phyloP scores from a whole-genome alignment of 1,140 invertebrate genomes.

The Diorhabda carinulata region DNA sequence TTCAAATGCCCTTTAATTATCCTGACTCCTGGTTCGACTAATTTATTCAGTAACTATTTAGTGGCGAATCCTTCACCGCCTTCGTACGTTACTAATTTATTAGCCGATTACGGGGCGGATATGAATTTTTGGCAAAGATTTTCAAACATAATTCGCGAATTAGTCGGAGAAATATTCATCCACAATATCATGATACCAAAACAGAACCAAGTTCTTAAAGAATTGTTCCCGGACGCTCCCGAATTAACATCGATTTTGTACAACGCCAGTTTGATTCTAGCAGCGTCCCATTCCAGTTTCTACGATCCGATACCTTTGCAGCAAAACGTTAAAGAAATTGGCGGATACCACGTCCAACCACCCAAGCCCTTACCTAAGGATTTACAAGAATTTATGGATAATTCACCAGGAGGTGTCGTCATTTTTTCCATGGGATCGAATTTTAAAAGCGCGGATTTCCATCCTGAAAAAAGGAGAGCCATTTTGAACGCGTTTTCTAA shows the following conservation, averaged over 20 bases:
- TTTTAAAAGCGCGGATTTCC: constrained; percentile 49
- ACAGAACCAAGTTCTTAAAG: constrained; percentile 24
- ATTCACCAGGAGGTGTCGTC: constrained; percentile 58
- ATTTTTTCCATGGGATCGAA: constrained; percentile 66
- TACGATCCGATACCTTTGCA: constrained; percentile 34
- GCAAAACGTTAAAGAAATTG: constrained; percentile 29
- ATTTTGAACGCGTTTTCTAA: constrained; percentile 53
- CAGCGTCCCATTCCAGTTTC: constrained; percentile 39
- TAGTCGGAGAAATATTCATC: constrained; percentile 12
- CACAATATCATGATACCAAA: constrained; percentile 14
- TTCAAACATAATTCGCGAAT: not conserved
- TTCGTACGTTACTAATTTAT: constrained; percentile 36
- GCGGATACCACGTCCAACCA: constrained; percentile 31
- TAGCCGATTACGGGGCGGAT: constrained; percentile 19
- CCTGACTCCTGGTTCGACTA: constrained; percentile 42
- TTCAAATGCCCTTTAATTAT: constrained; percentile 47
- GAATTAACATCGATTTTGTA: constrained; percentile 8
- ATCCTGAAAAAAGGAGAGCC: constrained; percentile 47
- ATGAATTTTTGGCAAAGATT: constrained; percentile 32
- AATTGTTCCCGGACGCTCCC: constrained; percentile 8
- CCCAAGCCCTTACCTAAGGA: not conserved
- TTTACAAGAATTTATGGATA: constrained; percentile 56
- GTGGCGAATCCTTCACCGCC: constrained; percentile 44
- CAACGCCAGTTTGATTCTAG: constrained; percentile 49
- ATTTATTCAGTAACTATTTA: constrained; percentile 27